Conservation (phyloP, 2,113 vertebrate species). For the Heteronetta atricapilla region DNA sequence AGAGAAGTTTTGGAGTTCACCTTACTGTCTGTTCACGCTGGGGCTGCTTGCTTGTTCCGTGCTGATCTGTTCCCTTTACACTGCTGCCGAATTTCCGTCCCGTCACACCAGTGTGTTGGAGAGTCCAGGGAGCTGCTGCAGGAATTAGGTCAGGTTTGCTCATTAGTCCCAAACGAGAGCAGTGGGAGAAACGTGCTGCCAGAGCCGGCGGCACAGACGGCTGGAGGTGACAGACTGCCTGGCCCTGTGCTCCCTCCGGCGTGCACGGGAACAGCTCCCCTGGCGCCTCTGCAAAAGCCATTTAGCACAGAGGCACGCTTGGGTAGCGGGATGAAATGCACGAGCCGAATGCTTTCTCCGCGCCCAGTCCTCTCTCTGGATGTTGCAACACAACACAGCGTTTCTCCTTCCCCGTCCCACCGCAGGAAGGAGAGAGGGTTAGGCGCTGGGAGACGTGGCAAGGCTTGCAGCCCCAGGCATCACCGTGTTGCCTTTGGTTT, state of each 20-base stretch:
- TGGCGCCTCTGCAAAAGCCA: background rate
- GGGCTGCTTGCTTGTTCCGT: background rate
- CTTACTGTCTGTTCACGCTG: background rate
- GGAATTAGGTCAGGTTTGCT: slow-evolving; percentile 48
- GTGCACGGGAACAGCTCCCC: background rate
- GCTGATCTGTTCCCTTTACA: background rate
- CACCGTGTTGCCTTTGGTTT: background rate
- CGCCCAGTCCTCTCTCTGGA: background rate
- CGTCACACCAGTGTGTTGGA: background rate
- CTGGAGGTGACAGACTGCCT: background rate
- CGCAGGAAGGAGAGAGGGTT: background rate
- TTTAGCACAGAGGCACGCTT: background rate
- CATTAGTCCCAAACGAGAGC: background rate
- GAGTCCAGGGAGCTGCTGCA: background rate
- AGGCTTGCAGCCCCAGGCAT: background rate
- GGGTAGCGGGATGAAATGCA: background rate
- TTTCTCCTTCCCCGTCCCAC: background rate
- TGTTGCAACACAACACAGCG: accelerated
- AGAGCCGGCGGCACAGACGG: background rate
- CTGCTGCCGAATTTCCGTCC: background rate
- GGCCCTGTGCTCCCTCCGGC: accelerated
- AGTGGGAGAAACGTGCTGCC: background rate
- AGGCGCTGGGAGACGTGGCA: background rate
- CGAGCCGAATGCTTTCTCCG: background rate
- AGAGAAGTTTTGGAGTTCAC: background rate